Conservation (phyloP, 1,140 invertebrate genomes). For the Aporrectodea caliginosa region DNA sequence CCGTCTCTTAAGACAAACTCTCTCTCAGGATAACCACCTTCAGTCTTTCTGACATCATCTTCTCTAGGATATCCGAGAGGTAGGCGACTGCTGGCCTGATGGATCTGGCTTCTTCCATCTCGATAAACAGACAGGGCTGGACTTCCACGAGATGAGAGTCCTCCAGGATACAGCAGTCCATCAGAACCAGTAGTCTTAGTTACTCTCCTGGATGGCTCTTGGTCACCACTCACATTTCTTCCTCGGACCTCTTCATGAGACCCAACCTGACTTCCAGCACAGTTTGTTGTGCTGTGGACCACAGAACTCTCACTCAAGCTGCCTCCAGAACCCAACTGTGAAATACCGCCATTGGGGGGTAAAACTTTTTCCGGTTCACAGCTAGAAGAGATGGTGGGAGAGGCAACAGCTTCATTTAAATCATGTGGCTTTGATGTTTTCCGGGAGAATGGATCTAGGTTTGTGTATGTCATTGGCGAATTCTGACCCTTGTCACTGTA, state of each 20-base stretch:
- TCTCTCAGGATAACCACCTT: too few species aligned
- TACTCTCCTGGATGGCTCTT: background rate
- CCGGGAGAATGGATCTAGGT: background rate
- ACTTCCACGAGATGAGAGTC: too few species aligned
- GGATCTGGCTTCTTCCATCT: too few species aligned
- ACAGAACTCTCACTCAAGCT: background rate
- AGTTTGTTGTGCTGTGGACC: constrained; percentile 17
- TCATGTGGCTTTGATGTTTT: background rate
- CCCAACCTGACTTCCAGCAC: background rate
- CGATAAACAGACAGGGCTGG: too few species aligned
- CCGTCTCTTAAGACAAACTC: too few species aligned
- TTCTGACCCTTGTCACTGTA: background rate
- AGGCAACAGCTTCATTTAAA: constrained; percentile 12
- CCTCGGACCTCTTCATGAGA: background rate
- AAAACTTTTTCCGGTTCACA: constrained; percentile 16
- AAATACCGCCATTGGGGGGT: background rate
- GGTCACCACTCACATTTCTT: background rate
- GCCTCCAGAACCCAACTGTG: background rate
- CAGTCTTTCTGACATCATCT: too few species aligned
- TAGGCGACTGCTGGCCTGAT: too few species aligned
- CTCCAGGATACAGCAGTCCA: background rate
- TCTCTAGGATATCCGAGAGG: too few species aligned
- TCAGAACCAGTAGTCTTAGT: background rate
- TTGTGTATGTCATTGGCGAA: background rate
- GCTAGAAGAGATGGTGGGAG: constrained; percentile 18